A percentile compares a stretch with the other conserved stretches of the same genome.
These are phyloP conservation scores for Apogon talboti DNA, from an alignment of 2,797 vertebrate genomes.

Conservation along the genomic window DNA sequence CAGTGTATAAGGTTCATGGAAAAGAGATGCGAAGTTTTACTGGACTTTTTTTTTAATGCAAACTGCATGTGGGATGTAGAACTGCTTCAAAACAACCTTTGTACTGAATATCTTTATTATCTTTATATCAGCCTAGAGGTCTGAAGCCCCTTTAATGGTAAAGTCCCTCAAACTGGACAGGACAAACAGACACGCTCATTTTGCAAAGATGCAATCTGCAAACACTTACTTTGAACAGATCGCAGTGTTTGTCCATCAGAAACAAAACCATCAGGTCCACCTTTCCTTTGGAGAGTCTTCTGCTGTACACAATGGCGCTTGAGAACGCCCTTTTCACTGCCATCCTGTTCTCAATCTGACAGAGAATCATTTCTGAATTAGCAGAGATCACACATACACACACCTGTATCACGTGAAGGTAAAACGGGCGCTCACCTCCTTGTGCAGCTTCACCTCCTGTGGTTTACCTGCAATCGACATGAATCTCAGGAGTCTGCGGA, in stretches of 20 bases:
- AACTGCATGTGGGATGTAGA: background rate
- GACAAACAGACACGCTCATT: background rate
- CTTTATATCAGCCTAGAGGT: background rate
- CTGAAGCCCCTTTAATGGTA: background rate
- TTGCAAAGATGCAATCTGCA: background rate
- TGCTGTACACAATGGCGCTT: slow-evolving; percentile 91
- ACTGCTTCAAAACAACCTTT: slow-evolving; percentile 3
- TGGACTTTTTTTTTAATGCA: too few species aligned
- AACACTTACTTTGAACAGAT: slow-evolving; percentile 92
- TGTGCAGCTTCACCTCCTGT: slow-evolving; percentile 90
- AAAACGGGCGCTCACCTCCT: slow-evolving; percentile 85
- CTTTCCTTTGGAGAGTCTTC: slow-evolving; percentile 93
- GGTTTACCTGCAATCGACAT: slow-evolving; percentile 90
- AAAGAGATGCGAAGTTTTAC: too few species aligned
- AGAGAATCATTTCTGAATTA: slow-evolving; percentile 6
- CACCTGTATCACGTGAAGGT: background rate
- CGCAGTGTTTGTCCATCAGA: slow-evolving; percentile 93
- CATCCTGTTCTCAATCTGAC: slow-evolving; percentile 95
- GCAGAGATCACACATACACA: background rate
- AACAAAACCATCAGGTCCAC: slow-evolving; percentile 95
- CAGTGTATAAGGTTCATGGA: too few species aligned
- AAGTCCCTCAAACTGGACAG: background rate
- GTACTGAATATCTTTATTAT: slow-evolving; percentile 10
- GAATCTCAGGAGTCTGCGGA: slow-evolving; percentile 92
- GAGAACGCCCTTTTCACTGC: slow-evolving; percentile 95